phyloP scores from a whole-genome alignment of 2,888 invertebrate species.

The Bhutanitis thaidina region DNA sequence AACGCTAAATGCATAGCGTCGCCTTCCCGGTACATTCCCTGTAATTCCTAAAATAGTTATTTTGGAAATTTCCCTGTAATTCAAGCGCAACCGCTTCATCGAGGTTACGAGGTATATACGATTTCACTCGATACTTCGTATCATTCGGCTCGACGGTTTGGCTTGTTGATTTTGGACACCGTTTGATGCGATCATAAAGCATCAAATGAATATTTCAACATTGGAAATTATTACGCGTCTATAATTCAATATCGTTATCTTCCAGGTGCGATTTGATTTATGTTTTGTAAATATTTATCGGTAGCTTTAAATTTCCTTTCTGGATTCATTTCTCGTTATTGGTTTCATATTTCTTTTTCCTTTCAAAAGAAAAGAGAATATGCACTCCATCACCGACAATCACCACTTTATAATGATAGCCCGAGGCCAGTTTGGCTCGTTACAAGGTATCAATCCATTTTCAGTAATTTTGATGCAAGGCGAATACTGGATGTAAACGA shows the following conservation, averaged over 20 bases:
- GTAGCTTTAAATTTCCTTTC: not conserved
- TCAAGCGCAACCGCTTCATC: constrained; percentile 41
- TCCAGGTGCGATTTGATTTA: constrained; percentile 40
- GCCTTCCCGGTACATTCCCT: constrained; percentile 30
- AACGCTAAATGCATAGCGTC: not conserved
- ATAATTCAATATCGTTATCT: constrained; percentile 30
- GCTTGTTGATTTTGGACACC: constrained; percentile 56
- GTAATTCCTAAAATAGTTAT: constrained; percentile 26
- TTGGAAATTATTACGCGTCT: constrained; percentile 35
- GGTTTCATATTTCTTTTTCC: not conserved
- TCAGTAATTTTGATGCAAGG: not conserved
- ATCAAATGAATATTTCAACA: constrained; percentile 33
- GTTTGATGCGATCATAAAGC: constrained; percentile 44
- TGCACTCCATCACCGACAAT: not conserved
- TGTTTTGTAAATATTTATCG: constrained; percentile 51
- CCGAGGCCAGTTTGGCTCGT: not conserved
- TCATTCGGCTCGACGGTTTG: constrained; percentile 39
- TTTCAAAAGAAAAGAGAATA: not conserved
- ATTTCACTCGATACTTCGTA: constrained; percentile 58
- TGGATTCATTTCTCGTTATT: not conserved
- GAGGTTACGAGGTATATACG: constrained; percentile 66
- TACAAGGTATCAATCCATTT: not conserved
- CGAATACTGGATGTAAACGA: constrained; percentile 15
- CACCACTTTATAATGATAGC: not conserved
- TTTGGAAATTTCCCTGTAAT: constrained; percentile 37